phyloP scores from a whole-genome alignment of 1,140 invertebrate genomes.

The Acromyrmex echinatior region DNA sequence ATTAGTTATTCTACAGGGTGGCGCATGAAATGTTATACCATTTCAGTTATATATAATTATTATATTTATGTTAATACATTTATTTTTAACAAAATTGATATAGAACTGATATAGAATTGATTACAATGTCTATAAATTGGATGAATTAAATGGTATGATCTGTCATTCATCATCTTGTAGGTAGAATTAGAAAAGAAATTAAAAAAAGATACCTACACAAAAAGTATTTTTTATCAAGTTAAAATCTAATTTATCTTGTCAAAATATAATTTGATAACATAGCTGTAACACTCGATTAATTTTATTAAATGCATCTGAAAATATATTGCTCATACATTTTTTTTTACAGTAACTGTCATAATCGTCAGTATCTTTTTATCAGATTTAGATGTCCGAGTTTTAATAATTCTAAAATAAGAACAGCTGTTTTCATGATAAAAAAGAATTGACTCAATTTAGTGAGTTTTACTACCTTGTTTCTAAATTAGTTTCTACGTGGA shows the following conservation, averaged over 20 bases:
- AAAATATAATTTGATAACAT: not conserved
- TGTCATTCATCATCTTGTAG: too few relatives aligned
- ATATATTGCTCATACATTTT: not conserved
- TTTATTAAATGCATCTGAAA: not conserved
- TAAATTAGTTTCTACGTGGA: not conserved
- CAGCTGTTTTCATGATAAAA: not conserved
- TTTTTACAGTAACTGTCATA: not conserved
- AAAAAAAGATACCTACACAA: too few relatives aligned
- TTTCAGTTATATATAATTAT: too few relatives aligned
- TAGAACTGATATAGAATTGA: too few relatives aligned
- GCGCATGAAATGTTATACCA: too few relatives aligned
- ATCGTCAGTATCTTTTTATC: not conserved
- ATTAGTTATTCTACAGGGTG: not conserved
- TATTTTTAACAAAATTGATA: too few relatives aligned
- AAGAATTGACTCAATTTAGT: not conserved
- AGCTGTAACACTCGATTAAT: not conserved
- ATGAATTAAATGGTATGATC: too few relatives aligned
- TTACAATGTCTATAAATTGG: too few relatives aligned
- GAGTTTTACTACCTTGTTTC: not conserved
- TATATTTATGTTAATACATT: too few relatives aligned
- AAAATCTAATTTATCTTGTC: not conserved
- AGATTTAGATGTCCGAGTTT: not conserved
- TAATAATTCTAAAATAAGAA: not conserved
- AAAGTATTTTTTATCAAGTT: slow-evolving; percentile 4
- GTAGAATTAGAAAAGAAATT: not conserved